Evolutionary conservation across 1,140 invertebrate genomes (phyloP), one percentile per base, ranked within the genome.

Genomic region (Pseudobourletiella spinata): DNA sequence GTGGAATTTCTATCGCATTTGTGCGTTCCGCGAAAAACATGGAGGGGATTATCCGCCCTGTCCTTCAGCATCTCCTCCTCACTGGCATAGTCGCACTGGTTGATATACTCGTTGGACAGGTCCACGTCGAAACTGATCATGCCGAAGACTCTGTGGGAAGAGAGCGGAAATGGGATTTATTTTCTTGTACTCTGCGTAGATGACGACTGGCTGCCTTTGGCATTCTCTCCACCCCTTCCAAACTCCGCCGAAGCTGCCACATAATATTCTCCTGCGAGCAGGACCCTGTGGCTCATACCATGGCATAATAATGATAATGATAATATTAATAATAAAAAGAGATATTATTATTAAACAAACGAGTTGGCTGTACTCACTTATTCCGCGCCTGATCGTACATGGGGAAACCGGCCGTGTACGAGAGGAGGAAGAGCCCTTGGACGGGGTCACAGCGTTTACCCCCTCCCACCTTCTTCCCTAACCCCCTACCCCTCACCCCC

Each of bases 1-100:
- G n/a, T n/a, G n/a, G n/a, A n/a, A n/a, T n/a, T 28, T 62, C 44
- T 46, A 54, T 69, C 62, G 50, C 67, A 69, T 64, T 69, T 69
- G 42, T 69, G 64, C 18, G 67, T 69, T 52, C 62, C 59, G 16
- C 63, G 64, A 61, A 69, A 66, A 46, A 46, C 42, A 46, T 59
- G 52, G 30, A 66, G 55, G 29, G 67, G 67, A 61, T 68, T 65
- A 20, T 42, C 35, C 22, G 22, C 24, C 18, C n/a, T 18, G 30
- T 61, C 61, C 8, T 43, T 25, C 14, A 29, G n/a, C 16, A 6
- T 28, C 14, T 65, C 62, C 15, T 46, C 48, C 28, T 59, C 59
- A 20, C 43, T 42, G 1, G 8, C 26, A 61, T 60, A 63, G 20
- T 48, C 67, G 42, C 67, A 69, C 50, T 69, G 67, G 51, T 69